These are phyloP conservation scores for Pogonocichla stellata DNA, from an alignment of 2,113 vertebrate species.

Conservation along the genomic window DNA sequence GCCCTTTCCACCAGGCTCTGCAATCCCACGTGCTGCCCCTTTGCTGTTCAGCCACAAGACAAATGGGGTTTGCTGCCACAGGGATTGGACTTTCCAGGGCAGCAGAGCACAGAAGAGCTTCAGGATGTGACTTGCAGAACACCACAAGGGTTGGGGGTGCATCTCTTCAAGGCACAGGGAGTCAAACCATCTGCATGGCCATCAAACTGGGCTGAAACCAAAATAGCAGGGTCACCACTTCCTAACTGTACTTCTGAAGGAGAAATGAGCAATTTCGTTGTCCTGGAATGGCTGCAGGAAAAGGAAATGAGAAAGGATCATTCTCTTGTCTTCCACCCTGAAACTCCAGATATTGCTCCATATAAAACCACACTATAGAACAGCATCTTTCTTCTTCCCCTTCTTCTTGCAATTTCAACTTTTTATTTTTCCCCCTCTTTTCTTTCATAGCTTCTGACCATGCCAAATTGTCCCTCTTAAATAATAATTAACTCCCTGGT, in stretches of 20 bases:
- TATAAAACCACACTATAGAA: not conserved
- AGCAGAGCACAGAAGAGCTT: not conserved
- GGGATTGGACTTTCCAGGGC: not conserved
- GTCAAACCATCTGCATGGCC: not conserved
- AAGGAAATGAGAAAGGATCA: not conserved
- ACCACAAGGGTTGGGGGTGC: not conserved
- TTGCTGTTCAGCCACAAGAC: not conserved
- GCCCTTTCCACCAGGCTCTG: not conserved
- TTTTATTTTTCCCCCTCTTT: not conserved
- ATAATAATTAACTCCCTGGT: slow-evolving; percentile 57
- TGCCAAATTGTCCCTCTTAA: slow-evolving; percentile 50
- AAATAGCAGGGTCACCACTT: not conserved
- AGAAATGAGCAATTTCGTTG: not conserved
- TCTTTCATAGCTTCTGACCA: slow-evolving; percentile 63
- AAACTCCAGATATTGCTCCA: not conserved
- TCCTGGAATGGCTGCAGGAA: not conserved
- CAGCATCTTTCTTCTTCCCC: not conserved
- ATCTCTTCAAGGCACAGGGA: not conserved
- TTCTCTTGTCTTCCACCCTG: not conserved
- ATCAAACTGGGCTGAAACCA: not conserved
- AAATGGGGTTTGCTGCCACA: not conserved
- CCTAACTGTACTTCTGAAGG: not conserved
- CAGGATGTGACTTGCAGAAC: not conserved
- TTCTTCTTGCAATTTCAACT: not conserved
- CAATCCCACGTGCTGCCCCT: not conserved